Base-by-base conservation (phyloP, 2,113 vertebrate species). In the Tonatia bakeri region DNA sequence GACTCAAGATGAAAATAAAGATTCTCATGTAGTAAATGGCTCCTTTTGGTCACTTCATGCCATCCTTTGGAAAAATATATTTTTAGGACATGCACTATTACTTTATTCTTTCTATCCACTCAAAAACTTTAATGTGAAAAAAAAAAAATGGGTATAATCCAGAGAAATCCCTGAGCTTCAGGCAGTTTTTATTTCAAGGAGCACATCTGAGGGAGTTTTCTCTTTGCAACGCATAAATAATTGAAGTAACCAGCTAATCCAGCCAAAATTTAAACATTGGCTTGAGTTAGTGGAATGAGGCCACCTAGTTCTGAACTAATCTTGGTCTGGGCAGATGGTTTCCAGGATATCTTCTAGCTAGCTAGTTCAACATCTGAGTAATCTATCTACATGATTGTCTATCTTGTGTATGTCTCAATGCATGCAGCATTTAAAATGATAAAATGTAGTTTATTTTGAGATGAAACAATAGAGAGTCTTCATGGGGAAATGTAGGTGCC, bases 401-500 rank as follows among this genome's bases (percentile, higher is more conserved):
- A 12, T 28, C 20, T 31, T 54, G 14, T 91, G 5, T 33, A 19
- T 31, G 28, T 20, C 43, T 73, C 20, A 80, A 31, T 19, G 24
- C 13, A n/a, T 1, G 4, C 2, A 45, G 17, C 9, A 45, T 43
- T 56, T n/a, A 56, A 47, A 47, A 43, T 50, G 45, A 22, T 20
- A 65, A n/a, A 56, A 7, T 20, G 33, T 22, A 7, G 65, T 47
- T 79, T 52, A 72, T 43, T 70, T 40, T 69, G 47, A 76, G 40
- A 43, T 52, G 20, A 56, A 81, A 81, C 12, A 36, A 22, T 10
- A 36, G 3, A 36, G 4, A 14, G 17, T 8, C n/a, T 52, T 45
- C 45, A 59, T 15, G 20, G 19, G 5, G 13, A 4, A 69, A 47
- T 1, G 0, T 1, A 10, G 24, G 40, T 9, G 12, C 5, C 16